A percentile compares a stretch with the other conserved stretches of the same genome.
These are phyloP conservation scores for Ancistrus triradiatus DNA, from an alignment of 2,113 vertebrate genomes.

Conservation along the genomic window DNA sequence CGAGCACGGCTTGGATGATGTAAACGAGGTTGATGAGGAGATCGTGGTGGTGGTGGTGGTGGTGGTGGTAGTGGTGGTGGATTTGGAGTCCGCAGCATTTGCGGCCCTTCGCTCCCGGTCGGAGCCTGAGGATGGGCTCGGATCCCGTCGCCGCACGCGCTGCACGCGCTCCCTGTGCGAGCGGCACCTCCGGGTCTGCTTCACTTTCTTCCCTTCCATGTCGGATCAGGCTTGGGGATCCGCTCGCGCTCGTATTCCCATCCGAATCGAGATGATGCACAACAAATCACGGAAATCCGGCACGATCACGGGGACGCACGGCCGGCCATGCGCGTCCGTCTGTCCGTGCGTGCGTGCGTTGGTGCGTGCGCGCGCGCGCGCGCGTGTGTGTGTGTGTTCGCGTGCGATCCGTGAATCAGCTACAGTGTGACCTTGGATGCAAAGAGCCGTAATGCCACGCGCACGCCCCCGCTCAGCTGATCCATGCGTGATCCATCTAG, in stretches of 20 bases:
- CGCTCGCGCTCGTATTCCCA: conserved; percentile 36
- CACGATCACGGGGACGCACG: conserved; percentile 41
- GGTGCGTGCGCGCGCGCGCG: conserved; percentile 33
- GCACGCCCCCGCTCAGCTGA: conserved; percentile 66
- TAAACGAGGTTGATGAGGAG: neutral
- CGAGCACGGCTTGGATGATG: conserved; percentile 41
- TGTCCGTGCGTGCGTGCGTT: conserved; percentile 5
- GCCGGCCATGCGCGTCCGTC: neutral
- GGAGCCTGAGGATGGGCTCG: conserved; percentile 82
- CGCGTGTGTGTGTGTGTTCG: too few species aligned
- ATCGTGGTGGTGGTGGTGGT: neutral
- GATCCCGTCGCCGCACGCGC: conserved; percentile 77
- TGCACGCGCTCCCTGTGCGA: conserved; percentile 82
- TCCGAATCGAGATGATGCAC: neutral
- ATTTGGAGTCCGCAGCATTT: conserved; percentile 60
- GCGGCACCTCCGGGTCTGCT: conserved; percentile 83
- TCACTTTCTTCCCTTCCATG: conserved; percentile 89
- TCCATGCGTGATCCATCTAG: conserved; percentile 56
- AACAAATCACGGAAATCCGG: conserved; percentile 52
- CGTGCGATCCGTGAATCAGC: conserved; percentile 53
- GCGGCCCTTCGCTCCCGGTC: conserved; percentile 74
- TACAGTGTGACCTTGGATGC: conserved; percentile 72
- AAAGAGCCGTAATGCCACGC: conserved; percentile 61
- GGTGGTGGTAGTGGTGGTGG: neutral
- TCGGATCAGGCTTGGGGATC: conserved; percentile 31